Evolutionary conservation across 2,888 invertebrate genomes (phyloP), one percentile per base, ranked within the genome.

Genomic region (Agapostemon virescens): DNA sequence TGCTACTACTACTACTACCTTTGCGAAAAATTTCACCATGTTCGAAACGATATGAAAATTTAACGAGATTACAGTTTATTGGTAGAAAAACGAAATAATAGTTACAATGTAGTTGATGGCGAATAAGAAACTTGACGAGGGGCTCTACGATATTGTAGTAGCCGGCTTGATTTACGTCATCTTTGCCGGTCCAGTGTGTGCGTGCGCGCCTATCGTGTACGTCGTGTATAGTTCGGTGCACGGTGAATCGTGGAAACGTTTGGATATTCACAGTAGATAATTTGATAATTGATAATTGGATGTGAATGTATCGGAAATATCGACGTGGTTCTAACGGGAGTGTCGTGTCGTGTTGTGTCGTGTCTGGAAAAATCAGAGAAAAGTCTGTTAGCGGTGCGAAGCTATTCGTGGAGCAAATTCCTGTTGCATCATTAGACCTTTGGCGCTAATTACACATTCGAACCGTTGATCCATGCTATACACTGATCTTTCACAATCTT

Each of bases 91-190:
- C 1, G 23, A 13, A 20, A 23, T 52, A 61, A 61, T 33, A 9
- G 7, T 20, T 33, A 20, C 4, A 17, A 3, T n/a, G 2, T n/a
- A 4, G 2, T 1, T 9, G 7, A n/a, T 1, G 33, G 30, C 11
- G 11, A 33, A 33, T 17, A 33, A 1, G 33, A 33, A 20, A 33
- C 3, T 61, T 4, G 13, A 63, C n/a, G 36, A 13, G 7, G 23
- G 36, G 58, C 63, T 78, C 68, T 78, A 45, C 64, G 64, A 74
- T 49, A 55, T 79, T 66, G 69, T 80, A 68, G 69, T 80, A 68
- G 58, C 79, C 80, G 80, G 80, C 49, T 69, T 7, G 38, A 5
- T 74, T 80, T 80, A 80, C 79, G 79, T 80, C 80, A 80, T 66
- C 73, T 20, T 63, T 5, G 38, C 64, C 64, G 45, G 55, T 45